Base-by-base conservation (phyloP, 2,797 vertebrate species). In the Sardinella longiceps region DNA sequence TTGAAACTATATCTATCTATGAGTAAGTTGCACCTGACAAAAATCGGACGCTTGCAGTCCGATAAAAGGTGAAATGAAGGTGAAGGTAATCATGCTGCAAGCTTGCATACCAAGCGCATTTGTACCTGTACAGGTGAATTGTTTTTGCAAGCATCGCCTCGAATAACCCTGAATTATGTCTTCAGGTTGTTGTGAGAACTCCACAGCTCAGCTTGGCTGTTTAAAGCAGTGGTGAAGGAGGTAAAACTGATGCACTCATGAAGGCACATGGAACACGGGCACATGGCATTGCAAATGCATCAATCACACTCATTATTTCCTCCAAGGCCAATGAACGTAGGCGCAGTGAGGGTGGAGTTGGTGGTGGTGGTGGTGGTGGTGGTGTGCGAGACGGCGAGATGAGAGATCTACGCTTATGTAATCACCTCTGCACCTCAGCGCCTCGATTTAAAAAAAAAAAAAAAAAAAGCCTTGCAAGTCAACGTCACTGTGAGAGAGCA, bases 401-500 rank as follows among this genome's bases (percentile, higher is more conserved):
- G 90, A 91, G 89, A 92, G 91, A 94, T 93, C 81, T 91, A 88
- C 88, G 93, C 90, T 93, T 91, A 92, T 90, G 92, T 92, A 92
- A 92, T 93, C 91, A 92, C 92, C 92, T 88, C 66, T 74, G 30
- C 33, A 37, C 30, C 66, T 90, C 84, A 81, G 66, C 86, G 82
- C 43, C 74, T 74, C 82, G 91, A 88, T n/a, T n/a, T n/a, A n/a
- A n/a, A n/a, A n/a, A n/a, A n/a, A n/a, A n/a, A n/a, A n/a, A n/a
- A n/a, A n/a, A n/a, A n/a, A n/a, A n/a, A n/a, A n/a, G n/a, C n/a
- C n/a, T n/a, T n/a, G 87, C 90, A 87, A 90, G 91, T 91, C 89
- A 92, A 84, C 85, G 90, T 87, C 89, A 43, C 37, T 43, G 20
- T 18, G 51, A 77, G 23, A n/a, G 6, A 77, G 70, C 25, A 18